phyloP scores from a whole-genome alignment of 2,888 invertebrate genomes.

The Rotaria macrura region DNA sequence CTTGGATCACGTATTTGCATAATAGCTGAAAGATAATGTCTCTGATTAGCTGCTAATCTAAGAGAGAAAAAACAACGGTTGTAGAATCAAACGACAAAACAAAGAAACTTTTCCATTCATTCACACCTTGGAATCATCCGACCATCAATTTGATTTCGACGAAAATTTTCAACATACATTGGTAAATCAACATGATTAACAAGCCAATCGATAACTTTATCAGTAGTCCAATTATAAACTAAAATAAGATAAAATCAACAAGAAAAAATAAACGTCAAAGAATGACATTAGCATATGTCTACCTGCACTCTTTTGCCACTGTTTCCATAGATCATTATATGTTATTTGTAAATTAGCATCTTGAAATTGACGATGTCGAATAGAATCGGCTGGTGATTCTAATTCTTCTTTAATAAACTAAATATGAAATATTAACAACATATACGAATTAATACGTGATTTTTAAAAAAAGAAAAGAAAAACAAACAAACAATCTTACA shows the following conservation, averaged over 20 bases:
- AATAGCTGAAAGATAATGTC: conserved; percentile 64
- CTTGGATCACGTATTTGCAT: conserved; percentile 93
- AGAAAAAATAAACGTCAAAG: neutral
- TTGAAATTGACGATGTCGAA: conserved; percentile 28
- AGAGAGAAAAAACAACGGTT: conserved; percentile 21
- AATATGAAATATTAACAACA: neutral
- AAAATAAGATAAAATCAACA: neutral
- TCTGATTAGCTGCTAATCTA: conserved; percentile 86
- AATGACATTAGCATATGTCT: neutral
- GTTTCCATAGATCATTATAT: conserved; percentile 29
- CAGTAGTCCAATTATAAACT: conserved; percentile 96
- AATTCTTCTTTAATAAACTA: conserved; percentile 32
- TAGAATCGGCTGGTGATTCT: conserved; percentile 21
- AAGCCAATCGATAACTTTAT: conserved; percentile 91
- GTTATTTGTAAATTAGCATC: conserved; percentile 23
- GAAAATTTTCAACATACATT: conserved; percentile 76
- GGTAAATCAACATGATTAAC: conserved; percentile 79
- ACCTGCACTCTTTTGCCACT: conserved; percentile 21
- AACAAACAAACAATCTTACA: neutral
- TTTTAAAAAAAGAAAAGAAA: too few species aligned
- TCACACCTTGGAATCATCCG: conserved; percentile 75
- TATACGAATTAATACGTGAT: neutral
- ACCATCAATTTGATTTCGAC: conserved; percentile 76
- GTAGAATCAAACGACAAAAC: neutral
- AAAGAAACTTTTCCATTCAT: neutral